These are phyloP conservation scores for Leptosomus discolor DNA, from an alignment of 2,113 vertebrate genomes.

Conservation along the genomic window DNA sequence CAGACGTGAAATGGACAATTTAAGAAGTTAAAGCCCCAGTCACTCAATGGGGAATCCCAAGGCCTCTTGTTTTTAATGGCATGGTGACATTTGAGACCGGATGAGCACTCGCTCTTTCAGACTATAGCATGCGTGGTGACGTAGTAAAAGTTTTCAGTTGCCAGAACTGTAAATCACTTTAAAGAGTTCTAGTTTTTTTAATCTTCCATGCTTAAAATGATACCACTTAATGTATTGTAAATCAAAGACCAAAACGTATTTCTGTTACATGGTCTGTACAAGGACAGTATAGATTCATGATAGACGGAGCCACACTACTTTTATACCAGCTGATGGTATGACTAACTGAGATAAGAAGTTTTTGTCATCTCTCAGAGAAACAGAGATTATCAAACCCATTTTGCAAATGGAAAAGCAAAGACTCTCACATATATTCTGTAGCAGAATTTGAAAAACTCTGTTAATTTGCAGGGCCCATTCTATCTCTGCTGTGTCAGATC, in stretches of 20 bases:
- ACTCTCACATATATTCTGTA: background rate
- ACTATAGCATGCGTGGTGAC: background rate
- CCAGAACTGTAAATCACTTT: background rate
- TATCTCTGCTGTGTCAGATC: background rate
- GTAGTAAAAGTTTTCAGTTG: background rate
- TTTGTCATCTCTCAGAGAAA: background rate
- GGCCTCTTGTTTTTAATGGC: background rate
- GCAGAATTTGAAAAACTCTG: background rate
- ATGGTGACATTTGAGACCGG: background rate
- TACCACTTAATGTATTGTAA: background rate
- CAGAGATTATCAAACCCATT: background rate
- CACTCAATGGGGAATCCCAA: background rate
- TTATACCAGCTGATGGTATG: background rate
- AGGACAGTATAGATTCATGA: background rate
- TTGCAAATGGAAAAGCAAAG: background rate
- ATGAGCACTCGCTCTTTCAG: background rate
- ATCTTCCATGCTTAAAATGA: background rate
- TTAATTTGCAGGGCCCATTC: background rate
- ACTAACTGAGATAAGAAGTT: background rate
- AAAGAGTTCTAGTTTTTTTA: conserved; percentile 4
- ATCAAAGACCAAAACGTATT: background rate
- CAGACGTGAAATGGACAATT: background rate
- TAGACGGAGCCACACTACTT: background rate
- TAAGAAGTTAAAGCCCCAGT: background rate
- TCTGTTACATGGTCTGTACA: background rate